Evolutionary conservation across 2,888 invertebrate genomes (phyloP), one percentile per base, ranked within the genome.

Genomic region (Dichetophora obliterata): DNA sequence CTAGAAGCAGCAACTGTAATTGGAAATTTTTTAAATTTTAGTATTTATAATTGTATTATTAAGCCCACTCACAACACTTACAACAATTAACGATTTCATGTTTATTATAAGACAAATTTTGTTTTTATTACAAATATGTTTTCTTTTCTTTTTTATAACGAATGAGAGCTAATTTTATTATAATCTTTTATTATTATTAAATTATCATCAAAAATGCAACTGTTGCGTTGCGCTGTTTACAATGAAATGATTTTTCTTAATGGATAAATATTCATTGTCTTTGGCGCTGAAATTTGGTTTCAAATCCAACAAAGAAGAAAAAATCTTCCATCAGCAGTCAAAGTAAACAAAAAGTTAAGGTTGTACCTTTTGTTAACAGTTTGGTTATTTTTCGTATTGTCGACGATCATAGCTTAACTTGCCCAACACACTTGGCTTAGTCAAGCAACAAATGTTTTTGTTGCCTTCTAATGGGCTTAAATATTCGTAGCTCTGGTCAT

Each of bases 171-270:
- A n/a, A n/a, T n/a, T n/a, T n/a, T n/a, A n/a, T n/a, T n/a, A n/a
- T n/a, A n/a, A n/a, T n/a, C n/a, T n/a, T n/a, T n/a, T n/a, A n/a
- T n/a, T n/a, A n/a, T n/a, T 31, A 31, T 31, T 31, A 31, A 4
- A 31, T 31, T 31, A 24, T 43, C 57, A 16, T 31, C 52, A 63
- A 54, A 48, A 70, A 34, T 79, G 75, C 78, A 77, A 78, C 79
- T 77, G 77, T 66, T 77, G 54, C 63, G 50, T 74, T 68, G 50
- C 73, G 59, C 73, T 65, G 79, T 57, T 75, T 70, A 6, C 19
- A 16, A n/a, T 48, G 52, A 65, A 77, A 77, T 77, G 77, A 77
- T 48, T 66, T 66, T 65, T 34, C 59, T 37, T 57, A 4, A 19
- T 19, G 11, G 2, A 16, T n/a, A 22, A 14, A 11, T 14, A 19